Conservation (phyloP, 2,797 vertebrate species). For the Macrochelys suwanniensis region DNA sequence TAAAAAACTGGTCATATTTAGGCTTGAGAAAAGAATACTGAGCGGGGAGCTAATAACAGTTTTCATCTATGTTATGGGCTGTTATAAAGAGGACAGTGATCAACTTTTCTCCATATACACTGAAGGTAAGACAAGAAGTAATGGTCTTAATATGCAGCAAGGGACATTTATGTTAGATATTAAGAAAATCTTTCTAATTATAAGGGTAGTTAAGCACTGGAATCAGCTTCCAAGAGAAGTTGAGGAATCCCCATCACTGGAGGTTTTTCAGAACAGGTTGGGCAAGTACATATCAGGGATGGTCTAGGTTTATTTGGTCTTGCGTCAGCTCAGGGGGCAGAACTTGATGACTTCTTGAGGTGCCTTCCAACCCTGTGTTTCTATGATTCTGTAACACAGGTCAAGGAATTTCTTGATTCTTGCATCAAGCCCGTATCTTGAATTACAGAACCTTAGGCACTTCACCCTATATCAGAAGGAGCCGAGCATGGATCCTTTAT, state of each 20-base stretch:
- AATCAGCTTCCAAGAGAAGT: neutral
- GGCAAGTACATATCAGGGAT: neutral
- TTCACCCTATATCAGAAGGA: conserved; percentile 56
- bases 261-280: neutral
- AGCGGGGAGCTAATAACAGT: neutral
- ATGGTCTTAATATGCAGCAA: neutral
- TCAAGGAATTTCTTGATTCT: conserved; percentile 62
- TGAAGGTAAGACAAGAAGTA: neutral
- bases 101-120: neutral
- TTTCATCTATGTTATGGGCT: neutral
- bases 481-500: conserved; percentile 46
- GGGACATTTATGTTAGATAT: neutral
- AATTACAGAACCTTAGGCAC: conserved; percentile 54
- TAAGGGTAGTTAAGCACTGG: neutral
- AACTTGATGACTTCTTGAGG: neutral
- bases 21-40: neutral
- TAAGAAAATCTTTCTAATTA: neutral
- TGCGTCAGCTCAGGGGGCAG: neutral
- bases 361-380: neutral
- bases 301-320: neutral
- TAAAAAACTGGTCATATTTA: neutral
- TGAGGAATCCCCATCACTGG: neutral
- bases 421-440: conserved; percentile 32
- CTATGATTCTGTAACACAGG: neutral
- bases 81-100: neutral